Percentiles rank a stretch among this genome's conserved stretches.
These are phyloP conservation scores for Rhegmatorhina hoffmannsi DNA, from an alignment of 2,113 vertebrate species.

Conservation along the genomic window DNA sequence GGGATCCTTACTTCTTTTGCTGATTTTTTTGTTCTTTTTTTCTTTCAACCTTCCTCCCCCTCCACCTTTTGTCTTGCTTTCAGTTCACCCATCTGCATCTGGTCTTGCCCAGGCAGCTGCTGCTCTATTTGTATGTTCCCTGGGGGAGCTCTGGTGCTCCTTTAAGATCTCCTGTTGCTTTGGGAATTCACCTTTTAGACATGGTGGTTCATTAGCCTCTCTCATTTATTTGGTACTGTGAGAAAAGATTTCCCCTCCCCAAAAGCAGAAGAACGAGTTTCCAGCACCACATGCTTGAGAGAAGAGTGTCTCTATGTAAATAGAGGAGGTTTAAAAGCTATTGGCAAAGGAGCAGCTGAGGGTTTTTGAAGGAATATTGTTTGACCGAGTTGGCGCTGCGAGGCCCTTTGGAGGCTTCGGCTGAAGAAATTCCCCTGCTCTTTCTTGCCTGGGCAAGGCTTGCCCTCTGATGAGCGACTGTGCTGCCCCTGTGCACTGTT, in stretches of 20 bases:
- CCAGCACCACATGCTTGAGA: constrained; percentile 9
- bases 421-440: not conserved
- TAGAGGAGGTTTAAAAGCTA: constrained; percentile 46
- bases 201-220: constrained; percentile 51
- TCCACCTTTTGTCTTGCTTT: constrained; percentile 31
- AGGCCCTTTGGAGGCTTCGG: not conserved
- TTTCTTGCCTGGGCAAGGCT: not conserved
- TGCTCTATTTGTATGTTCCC: constrained; percentile 48
- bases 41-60: not conserved
- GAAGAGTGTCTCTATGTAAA: constrained; percentile 38
- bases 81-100: constrained; percentile 48
- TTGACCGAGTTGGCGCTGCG: not conserved
- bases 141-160: constrained; percentile 19
- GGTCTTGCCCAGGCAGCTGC: constrained; percentile 50
- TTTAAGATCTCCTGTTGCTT: constrained; percentile 56
- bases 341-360: constrained; percentile 32
- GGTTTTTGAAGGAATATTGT: constrained; percentile 50
- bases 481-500: not conserved
- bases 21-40: not conserved
- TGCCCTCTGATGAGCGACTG: fast-evolving
- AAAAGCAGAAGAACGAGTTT: constrained; percentile 64
- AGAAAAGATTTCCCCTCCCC: constrained; percentile 57
- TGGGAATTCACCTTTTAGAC: constrained; percentile 68
- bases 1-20: not conserved
- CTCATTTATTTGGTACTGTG: constrained; percentile 53